These are phyloP conservation scores for Nematolebias whitei DNA, from an alignment of 2,113 vertebrate genomes.

Conservation along the genomic window DNA sequence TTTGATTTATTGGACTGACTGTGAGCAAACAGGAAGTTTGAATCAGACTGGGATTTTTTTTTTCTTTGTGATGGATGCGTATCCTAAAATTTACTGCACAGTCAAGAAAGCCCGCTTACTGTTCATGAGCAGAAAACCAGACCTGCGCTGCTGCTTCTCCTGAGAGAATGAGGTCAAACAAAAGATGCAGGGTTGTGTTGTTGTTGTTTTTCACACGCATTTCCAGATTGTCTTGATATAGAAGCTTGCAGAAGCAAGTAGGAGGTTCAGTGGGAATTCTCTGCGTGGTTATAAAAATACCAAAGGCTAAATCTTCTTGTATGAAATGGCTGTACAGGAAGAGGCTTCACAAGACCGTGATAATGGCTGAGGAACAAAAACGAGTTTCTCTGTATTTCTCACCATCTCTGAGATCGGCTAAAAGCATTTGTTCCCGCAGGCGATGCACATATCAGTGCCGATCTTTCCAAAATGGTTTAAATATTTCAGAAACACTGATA, in stretches of 20 bases:
- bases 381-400: slow-evolving; percentile 23
- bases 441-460: slow-evolving; percentile 15
- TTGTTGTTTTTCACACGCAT: slow-evolving; percentile 24
- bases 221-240: slow-evolving; percentile 37
- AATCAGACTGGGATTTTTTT: slow-evolving; percentile 1
- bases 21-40: slow-evolving; percentile 2
- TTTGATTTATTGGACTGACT: slow-evolving; percentile 26
- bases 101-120: slow-evolving; percentile 10
- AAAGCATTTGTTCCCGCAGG: slow-evolving; percentile 36
- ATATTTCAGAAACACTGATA: background rate
- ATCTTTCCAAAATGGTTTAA: slow-evolving; percentile 10
- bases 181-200: background rate
- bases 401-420: slow-evolving; percentile 15
- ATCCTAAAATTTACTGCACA: slow-evolving; percentile 17
- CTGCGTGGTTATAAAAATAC: slow-evolving; percentile 51
- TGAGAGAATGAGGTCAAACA: slow-evolving; percentile 45
- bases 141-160: slow-evolving; percentile 33
- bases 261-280: slow-evolving; percentile 48
- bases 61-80: no score
- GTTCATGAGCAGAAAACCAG: slow-evolving; percentile 33
- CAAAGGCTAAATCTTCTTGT: slow-evolving; percentile 8
- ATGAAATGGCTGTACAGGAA: slow-evolving; percentile 16
- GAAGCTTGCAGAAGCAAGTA: slow-evolving; percentile 17
- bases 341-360: slow-evolving; percentile 24
- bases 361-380: slow-evolving; percentile 3